Conservation (phyloP, 2,888 invertebrate species). For the Nemurella pictetii region DNA sequence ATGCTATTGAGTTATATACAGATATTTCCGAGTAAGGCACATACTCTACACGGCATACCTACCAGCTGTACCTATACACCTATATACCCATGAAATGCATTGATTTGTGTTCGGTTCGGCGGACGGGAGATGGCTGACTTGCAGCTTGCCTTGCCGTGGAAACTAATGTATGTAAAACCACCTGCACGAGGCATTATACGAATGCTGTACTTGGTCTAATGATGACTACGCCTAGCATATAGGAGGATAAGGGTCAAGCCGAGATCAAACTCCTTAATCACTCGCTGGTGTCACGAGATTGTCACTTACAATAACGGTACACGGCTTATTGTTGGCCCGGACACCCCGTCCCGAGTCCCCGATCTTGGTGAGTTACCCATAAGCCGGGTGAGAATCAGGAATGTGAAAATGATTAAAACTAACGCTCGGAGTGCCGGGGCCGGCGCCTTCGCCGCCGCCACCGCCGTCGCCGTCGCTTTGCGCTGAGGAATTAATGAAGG, state of each 20-base stretch:
- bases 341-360: not conserved
- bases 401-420: conserved; percentile 4
- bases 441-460: too few relatives aligned
- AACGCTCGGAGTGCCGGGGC: not conserved
- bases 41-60: too few relatives aligned
- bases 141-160: not conserved
- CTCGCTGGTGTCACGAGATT: conserved; percentile 26
- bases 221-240: conserved; percentile 36
- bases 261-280: conserved; percentile 38
- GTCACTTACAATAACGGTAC: conserved; percentile 22
- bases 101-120: not conserved
- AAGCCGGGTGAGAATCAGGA: not conserved
- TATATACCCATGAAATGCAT: not conserved
- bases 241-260: conserved; percentile 35
- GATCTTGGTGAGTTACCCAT: not conserved
- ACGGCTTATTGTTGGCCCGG: not conserved
- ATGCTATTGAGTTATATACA: conserved; percentile 1
- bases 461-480: not conserved
- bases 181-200: not conserved
- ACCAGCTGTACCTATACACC: too few relatives aligned
- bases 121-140: not conserved
- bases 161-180: conserved; percentile 9
- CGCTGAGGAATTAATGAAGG: conserved; percentile 17
- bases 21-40: not conserved
- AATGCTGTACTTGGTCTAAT: conserved; percentile 31